These are phyloP conservation scores for Heliconius charithonia DNA, from an alignment of 2,888 invertebrate genomes.

Conservation along the genomic window DNA sequence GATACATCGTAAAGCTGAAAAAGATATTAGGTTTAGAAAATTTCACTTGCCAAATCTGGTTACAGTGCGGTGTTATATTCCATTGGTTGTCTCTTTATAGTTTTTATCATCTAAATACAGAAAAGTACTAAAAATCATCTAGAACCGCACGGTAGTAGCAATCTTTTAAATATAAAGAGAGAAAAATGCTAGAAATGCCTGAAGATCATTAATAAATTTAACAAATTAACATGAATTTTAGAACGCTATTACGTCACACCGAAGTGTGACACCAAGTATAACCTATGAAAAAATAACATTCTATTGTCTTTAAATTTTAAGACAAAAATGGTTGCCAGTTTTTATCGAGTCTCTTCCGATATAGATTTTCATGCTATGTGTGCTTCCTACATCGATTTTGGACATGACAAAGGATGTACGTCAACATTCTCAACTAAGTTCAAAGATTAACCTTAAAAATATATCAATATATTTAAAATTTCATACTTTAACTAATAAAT, in stretches of 20 bases:
- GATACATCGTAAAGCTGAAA: neutral
- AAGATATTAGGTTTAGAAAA: neutral
- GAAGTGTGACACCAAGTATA: neutral
- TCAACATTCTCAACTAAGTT: slow-evolving; percentile 17
- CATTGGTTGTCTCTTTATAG: too few relatives aligned
- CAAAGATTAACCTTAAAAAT: neutral
- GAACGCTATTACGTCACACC: neutral
- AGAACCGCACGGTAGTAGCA: too few relatives aligned
- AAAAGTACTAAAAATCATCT: too few relatives aligned
- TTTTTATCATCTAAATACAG: too few relatives aligned
- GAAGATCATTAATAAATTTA: too few relatives aligned
- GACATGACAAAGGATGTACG: slow-evolving; percentile 31
- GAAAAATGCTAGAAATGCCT: too few relatives aligned
- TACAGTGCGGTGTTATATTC: neutral
- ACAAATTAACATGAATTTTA: neutral
- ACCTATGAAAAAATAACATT: slow-evolving; percentile 1
- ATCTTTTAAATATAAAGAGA: too few relatives aligned
- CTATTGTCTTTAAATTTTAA: slow-evolving; percentile 25
- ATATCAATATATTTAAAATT: neutral
- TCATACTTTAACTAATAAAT: neutral
- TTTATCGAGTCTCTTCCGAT: slow-evolving; percentile 14
- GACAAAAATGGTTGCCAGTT: slow-evolving; percentile 8
- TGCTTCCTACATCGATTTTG: neutral
- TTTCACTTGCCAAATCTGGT: neutral
- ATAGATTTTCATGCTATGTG: neutral